Conservation (phyloP, 2,888 invertebrate species). For the Cataglyphis rosenhaueri region DNA sequence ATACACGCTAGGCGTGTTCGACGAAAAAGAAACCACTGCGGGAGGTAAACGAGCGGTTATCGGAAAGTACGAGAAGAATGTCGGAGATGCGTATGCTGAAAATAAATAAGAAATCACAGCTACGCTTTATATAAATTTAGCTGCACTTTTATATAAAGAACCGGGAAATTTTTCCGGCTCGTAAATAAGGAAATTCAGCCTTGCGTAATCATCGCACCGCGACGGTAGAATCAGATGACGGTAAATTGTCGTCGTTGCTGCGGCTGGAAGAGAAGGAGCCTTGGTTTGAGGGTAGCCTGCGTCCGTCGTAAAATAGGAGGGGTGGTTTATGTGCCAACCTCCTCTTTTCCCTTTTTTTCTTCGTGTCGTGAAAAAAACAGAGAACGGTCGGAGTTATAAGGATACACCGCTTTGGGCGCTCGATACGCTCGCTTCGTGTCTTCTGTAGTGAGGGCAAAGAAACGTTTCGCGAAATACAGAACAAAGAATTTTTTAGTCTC, state of each 20-base stretch:
- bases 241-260: conserved; percentile 77
- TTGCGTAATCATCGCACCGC: conserved; percentile 30
- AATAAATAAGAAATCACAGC: conserved; percentile 63
- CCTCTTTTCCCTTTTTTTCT: neutral
- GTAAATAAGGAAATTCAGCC: conserved; percentile 74
- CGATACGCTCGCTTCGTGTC: conserved; percentile 22
- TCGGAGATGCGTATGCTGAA: neutral
- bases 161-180: conserved; percentile 64
- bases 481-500: conserved; percentile 25
- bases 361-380: conserved; percentile 17
- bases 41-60: neutral
- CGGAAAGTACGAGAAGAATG: neutral
- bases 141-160: neutral
- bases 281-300: conserved; percentile 27
- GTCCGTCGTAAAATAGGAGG: conserved; percentile 40
- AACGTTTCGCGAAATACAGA: conserved; percentile 25
- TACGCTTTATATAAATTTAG: neutral
- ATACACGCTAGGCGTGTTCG: conserved; percentile 17
- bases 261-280: conserved; percentile 38
- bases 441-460: conserved; percentile 13
- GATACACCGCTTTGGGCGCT: neutral
- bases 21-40: conserved; percentile 2
- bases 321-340: conserved; percentile 3
- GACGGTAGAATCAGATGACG: conserved; percentile 78
- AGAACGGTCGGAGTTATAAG: conserved; percentile 18